Conservation (phyloP, 2,888 invertebrate species). For the Adelognathus sp. region DNA sequence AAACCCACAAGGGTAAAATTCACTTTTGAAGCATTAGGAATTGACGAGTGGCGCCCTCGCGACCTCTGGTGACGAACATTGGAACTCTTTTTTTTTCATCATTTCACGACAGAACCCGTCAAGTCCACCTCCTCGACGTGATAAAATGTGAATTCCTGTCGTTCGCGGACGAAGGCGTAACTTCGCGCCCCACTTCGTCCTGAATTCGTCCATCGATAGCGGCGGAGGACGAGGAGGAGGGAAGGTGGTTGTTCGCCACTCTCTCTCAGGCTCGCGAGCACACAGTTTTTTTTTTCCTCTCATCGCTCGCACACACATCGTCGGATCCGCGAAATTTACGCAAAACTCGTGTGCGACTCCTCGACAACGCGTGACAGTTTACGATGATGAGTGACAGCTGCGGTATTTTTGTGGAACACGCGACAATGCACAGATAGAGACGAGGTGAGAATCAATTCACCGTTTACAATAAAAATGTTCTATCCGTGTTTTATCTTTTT, state of each 20-base stretch:
- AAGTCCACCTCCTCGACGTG: not conserved
- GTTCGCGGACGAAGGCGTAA: too few species aligned
- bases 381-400: slow-evolving; percentile 21
- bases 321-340: not conserved
- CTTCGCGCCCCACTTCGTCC: slow-evolving; percentile 1
- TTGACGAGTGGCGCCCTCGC: not conserved
- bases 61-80: not conserved
- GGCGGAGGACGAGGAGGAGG: not conserved
- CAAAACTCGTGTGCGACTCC: slow-evolving; percentile 7
- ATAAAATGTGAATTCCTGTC: not conserved
- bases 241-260: not conserved
- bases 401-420: not conserved
- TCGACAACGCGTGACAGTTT: slow-evolving; percentile 34
- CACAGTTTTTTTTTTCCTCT: too few species aligned
- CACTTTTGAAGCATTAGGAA: not conserved
- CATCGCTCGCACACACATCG: not conserved
- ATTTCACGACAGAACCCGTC: not conserved
- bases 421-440: slow-evolving; percentile 36
- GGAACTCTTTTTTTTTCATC: not conserved
- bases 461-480: not conserved
- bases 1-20: not conserved
- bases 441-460: slow-evolving; percentile 4
- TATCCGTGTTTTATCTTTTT: not conserved
- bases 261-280: too few species aligned
- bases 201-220: not conserved